Base-by-base conservation (phyloP, 2,888 invertebrate species). In the Mythimna impura region DNA sequence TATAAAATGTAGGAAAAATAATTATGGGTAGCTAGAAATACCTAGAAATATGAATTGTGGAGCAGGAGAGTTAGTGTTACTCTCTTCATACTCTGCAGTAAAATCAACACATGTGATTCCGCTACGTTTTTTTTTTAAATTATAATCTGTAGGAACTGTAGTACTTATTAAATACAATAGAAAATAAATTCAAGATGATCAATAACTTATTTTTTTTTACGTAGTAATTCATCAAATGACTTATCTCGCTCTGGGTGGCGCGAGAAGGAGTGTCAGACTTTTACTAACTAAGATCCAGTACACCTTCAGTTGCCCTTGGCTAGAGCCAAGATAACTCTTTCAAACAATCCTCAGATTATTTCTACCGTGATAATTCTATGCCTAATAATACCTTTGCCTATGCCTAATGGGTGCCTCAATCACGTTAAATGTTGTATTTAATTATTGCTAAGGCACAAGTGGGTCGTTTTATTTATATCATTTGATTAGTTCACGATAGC, bases 401-500 rank as follows among this genome's bases (percentile, higher is more conserved):
- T 36, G 36, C 36, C 22, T 17, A 77, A 61, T 30, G 17, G 54
- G 12, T 61, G 14, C 17, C 30, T 22, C 12, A 58, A 63, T 60
- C 60, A 71, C 61, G 55, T 62, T 54, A 62, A 70, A 66, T 47
- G 3, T 40, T 58, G 52, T 22, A 70, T 80, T 84, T 78, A 77
- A 86, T 81, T 78, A 80, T 52, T 66, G 40, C 55, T 58, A 72
- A 71, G 52, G 54, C 57, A 82, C 71, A 87, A 88, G 80, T 87
- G 83, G 88, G 87, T 77, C 85, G 80, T 74, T 80, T 77, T 69
- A 77, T 75, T 83, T 79, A 71, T 82, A 88, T 83, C 80, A 57
- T 66, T 80, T 87, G 88, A 89, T 89, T 86, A 85, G 75, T 74
- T 61, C 61, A 69, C 66, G 88, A 84, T 89, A 85, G 70, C 80